Percentiles rank a stretch among this genome's conserved stretches.
Evolutionary conservation across 64 coral and sea anemone species (phyloP).

Genomic region (Montipora sp.): DNA sequence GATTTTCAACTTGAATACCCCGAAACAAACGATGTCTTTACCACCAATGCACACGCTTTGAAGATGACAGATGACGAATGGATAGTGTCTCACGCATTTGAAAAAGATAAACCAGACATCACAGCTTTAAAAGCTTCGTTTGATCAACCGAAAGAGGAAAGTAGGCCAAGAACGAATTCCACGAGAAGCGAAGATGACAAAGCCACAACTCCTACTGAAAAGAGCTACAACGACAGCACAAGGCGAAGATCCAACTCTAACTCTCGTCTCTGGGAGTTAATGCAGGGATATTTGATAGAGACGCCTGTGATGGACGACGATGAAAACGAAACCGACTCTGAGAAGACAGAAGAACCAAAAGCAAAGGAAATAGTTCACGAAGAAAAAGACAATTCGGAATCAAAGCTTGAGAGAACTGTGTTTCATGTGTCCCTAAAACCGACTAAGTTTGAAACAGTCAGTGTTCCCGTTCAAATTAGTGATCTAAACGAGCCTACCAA

Average conservation of each 20-base stretch:
- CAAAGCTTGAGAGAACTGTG: neutral
- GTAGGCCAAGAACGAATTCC: neutral
- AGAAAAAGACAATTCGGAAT: neutral
- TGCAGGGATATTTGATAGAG: constrained; percentile 49
- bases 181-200: neutral
- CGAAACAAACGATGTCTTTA: neutral
- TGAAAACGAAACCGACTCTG: neutral
- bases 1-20: constrained; percentile 29
- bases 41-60: neutral
- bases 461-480: neutral
- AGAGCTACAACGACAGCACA: neutral
- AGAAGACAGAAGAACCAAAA: neutral
- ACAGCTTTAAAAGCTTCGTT: neutral
- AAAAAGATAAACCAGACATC: constrained; percentile 36
- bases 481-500: neutral
- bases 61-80: constrained; percentile 4
- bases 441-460: neutral
- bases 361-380: neutral
- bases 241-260: constrained; percentile 31
- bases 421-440: neutral
- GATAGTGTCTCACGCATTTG: neutral
- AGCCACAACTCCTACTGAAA: neutral
- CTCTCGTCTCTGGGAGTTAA: constrained; percentile 49
- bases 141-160: neutral
- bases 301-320: neutral